Percentiles rank a stretch among this genome's conserved stretches.
phyloP scores from a whole-genome alignment of 2,797 vertebrate genomes.

The Onychomys leucogaster region DNA sequence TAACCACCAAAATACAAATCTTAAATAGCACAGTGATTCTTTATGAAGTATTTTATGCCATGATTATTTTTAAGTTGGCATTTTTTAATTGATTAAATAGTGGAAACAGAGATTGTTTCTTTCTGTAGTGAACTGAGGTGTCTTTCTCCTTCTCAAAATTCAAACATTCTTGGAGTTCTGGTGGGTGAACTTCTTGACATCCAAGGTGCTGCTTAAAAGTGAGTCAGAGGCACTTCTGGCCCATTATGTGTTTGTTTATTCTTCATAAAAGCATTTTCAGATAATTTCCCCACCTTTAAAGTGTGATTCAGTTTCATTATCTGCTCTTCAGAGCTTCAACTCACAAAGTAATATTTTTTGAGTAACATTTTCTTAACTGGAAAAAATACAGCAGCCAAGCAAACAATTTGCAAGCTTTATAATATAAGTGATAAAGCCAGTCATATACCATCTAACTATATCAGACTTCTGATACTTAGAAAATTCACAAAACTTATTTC shows the following conservation, averaged over 20 bases:
- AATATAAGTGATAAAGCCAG: constrained; percentile 14
- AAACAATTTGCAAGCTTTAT: not conserved
- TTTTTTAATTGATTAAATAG: not conserved
- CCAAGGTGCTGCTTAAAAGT: not conserved
- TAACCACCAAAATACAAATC: not conserved
- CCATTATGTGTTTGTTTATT: not conserved
- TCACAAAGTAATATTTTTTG: not conserved
- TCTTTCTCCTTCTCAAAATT: not conserved
- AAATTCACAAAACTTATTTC: not conserved
- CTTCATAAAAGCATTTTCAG: constrained; percentile 21
- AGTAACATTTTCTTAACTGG: not conserved
- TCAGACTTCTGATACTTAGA: not conserved
- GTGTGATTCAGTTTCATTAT: constrained; percentile 46
- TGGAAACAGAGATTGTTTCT: not conserved
- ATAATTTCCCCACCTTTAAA: constrained; percentile 48
- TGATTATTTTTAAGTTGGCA: not conserved
- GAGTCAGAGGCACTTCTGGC: not conserved
- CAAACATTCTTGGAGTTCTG: not conserved
- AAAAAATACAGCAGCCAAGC: not conserved
- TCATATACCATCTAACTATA: not conserved
- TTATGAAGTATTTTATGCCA: not conserved
- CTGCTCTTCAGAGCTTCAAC: not conserved
- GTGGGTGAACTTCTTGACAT: not conserved
- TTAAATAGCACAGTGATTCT: not conserved
- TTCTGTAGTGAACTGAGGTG: not conserved